Conservation (phyloP, 1,140 invertebrate species). For the Mercenaria mercenaria region DNA sequence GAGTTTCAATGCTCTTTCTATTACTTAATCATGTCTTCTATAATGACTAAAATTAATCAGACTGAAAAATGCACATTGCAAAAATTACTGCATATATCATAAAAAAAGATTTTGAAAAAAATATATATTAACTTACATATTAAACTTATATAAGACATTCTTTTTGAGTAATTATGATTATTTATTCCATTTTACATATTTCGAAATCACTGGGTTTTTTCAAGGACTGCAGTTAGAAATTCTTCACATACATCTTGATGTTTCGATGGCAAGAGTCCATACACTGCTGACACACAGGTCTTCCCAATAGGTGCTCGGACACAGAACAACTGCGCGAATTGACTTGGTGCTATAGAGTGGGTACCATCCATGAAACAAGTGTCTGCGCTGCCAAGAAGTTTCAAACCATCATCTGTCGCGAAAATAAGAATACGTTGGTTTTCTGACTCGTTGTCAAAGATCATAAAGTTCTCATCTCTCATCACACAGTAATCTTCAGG, state of each 20-base stretch:
- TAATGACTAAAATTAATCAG: no score
- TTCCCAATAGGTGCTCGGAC: neutral
- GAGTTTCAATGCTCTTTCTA: no score
- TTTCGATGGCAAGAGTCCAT: neutral
- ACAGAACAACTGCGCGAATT: neutral
- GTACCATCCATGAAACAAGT: slow-evolving; percentile 51
- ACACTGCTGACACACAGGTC: neutral
- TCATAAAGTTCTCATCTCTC: neutral
- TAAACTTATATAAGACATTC: no score
- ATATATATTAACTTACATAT: no score
- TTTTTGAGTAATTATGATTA: no score
- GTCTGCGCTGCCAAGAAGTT: neutral
- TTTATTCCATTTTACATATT: no score
- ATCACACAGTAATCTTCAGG: neutral
- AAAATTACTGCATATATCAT: no score
- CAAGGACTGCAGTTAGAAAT: neutral
- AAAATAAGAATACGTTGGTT: neutral
- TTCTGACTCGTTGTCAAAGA: neutral
- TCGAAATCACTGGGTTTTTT: no score
- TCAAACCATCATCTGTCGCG: neutral
- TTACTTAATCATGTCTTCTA: no score
- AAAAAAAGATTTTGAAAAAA: no score
- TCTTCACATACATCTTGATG: neutral
- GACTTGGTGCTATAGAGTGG: neutral
- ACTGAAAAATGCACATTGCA: no score